Percentiles rank a stretch among this genome's conserved stretches.
phyloP scores from a whole-genome alignment of 2,797 vertebrate genomes.

The Myoxocephalus aenaeus region DNA sequence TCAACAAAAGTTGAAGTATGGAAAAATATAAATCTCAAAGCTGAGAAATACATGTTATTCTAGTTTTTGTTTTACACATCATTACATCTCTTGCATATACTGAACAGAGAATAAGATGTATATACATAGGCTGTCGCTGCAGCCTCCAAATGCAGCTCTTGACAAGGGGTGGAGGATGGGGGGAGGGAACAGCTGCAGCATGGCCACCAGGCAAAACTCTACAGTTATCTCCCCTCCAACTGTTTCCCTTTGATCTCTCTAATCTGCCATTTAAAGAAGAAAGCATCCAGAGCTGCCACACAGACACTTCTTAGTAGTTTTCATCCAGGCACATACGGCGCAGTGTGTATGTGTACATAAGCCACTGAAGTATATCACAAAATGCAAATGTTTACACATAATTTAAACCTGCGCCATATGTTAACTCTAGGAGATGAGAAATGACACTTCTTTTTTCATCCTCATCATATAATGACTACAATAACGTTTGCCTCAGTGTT shows the following conservation, averaged over 20 bases:
- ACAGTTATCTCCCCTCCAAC: conserved; percentile 69
- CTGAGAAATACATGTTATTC: conserved; percentile 6
- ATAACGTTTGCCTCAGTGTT: background rate
- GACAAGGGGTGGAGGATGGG: conserved; percentile 37
- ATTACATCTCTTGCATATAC: conserved; percentile 5
- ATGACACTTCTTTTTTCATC: background rate
- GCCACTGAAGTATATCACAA: conserved; percentile 7
- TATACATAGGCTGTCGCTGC: conserved; percentile 35
- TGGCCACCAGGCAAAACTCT: conserved; percentile 70
- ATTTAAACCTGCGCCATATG: background rate
- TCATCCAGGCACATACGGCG: conserved; percentile 8
- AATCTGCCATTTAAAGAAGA: conserved; percentile 77
- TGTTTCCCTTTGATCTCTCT: conserved; percentile 74
- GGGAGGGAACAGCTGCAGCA: conserved; percentile 62
- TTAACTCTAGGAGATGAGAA: background rate
- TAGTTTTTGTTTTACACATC: background rate
- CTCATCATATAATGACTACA: background rate
- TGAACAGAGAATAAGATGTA: conserved; percentile 38
- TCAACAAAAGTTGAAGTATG: background rate
- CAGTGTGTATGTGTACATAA: conserved; percentile 15
- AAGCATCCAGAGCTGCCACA: conserved; percentile 55
- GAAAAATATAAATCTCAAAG: conserved; percentile 8
- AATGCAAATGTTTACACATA: conserved; percentile 7
- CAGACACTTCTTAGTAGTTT: conserved; percentile 33
- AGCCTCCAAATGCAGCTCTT: conserved; percentile 31